Evolutionary conservation across 2,113 vertebrate species (phyloP), one percentile per base, ranked within the genome.

Genomic region (Sisor rabdophorus): DNA sequence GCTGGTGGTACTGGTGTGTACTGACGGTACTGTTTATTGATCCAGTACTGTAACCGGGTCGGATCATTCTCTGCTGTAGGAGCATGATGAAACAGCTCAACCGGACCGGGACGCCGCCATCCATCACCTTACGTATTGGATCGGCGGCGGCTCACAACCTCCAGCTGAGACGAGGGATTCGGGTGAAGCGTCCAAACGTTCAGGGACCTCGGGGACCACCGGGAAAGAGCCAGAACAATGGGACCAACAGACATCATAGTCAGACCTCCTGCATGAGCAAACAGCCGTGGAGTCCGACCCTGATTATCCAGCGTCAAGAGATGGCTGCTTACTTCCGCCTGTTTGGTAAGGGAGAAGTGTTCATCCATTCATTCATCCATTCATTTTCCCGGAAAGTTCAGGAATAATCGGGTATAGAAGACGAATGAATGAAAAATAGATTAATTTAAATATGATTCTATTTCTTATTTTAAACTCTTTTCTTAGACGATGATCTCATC

Each of bases 291-390:
- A 82, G 86, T 47, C 89, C 91, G 0, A 86, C 91, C 52, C 83
- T 94, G 72, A 79, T 95, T 77, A 92, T 98, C 88, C 91, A 94
- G 77, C 91, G 91, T 15, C 92, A 94, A 81, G 96, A 98, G 88
- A 98, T 99, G 94, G 89, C 89, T n/a, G 90, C 95, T 69, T 99
- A 94, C 89, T 96, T 98, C 82, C 92, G 90, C 71, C 86, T 99
- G 81, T 96, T 98, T 84, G 95, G 96, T 98, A 89, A 85, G 86
- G 87, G 40, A 12, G 9, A 73, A 36, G 13, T 19, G 11, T 36
- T 36, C 32, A 36, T 36, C 7, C 32, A 36, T 36, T 36, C 32
- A 36, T 36, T 36, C 32, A 36, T 36, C 7, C 32, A 36, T 36
- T 36, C 32, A 36, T 36, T 7, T 36, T 36, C 32, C 7, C 7